Percentiles rank a stretch among this genome's conserved stretches.
These are phyloP conservation scores for Phaonia tiefii DNA, from an alignment of 2,888 invertebrate species.

Conservation along the genomic window DNA sequence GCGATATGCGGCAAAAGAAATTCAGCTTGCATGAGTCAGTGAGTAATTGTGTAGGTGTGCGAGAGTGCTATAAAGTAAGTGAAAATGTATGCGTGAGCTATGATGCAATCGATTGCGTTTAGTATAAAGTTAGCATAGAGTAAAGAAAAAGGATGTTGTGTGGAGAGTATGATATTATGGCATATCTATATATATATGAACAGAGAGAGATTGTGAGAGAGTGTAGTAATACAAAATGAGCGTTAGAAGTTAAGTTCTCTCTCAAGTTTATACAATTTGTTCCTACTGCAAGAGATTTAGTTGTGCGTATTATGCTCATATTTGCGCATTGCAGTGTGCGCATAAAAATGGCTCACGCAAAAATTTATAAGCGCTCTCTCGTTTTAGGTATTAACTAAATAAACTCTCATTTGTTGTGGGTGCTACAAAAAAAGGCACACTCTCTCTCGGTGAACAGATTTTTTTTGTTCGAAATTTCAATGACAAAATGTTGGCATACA, in stretches of 20 bases:
- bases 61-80: conserved; percentile 18
- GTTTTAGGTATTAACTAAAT: neutral
- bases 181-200: too few relatives aligned
- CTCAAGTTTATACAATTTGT: too few relatives aligned
- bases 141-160: conserved; percentile 55
- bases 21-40: conserved; percentile 62
- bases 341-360: conserved; percentile 48
- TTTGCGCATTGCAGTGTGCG: conserved; percentile 42
- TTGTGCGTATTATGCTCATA: too few relatives aligned
- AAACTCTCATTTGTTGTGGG: conserved; percentile 51
- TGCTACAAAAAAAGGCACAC: conserved; percentile 16
- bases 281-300: too few relatives aligned
- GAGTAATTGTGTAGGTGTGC: conserved; percentile 47
- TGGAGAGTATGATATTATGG: too few relatives aligned
- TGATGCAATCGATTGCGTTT: conserved; percentile 70
- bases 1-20: conserved; percentile 22
- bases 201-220: too few relatives aligned
- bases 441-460: neutral
- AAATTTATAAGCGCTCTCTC: neutral
- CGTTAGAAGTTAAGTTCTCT: too few relatives aligned
- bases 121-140: conserved; percentile 70
- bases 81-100: conserved; percentile 43
- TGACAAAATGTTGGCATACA: conserved; percentile 42
- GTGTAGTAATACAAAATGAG: too few relatives aligned
- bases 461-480: conserved; percentile 28